Base-by-base conservation (phyloP, 2,888 invertebrate genomes). In the Cerceris rybyensis region DNA sequence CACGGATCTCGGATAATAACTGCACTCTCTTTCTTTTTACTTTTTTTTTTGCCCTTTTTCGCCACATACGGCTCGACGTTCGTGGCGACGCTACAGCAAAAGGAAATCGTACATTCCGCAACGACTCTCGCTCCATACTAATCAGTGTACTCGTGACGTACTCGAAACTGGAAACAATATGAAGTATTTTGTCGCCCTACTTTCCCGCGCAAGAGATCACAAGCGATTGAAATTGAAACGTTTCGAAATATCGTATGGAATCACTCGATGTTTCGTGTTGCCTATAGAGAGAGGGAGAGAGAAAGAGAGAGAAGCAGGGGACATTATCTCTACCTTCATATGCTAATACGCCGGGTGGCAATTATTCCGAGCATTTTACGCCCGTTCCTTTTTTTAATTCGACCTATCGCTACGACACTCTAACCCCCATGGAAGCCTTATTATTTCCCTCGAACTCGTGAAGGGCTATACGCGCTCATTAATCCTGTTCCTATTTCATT, bases 401-500 rank as follows among this genome's bases (percentile, higher is more conserved):
- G 65, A 65, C 58, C 69, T 58, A 63, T 60, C 61, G 46, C 61
- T 7, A 7, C 68, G 61, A 78, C 64, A 55, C 66, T 72, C 60
- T 69, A 63, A 28, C 28, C 28, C 78, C 66, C 59, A 57, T 67
- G 79, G 80, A 80, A 80, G 80, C 74, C 80, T 74, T 80, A 80
- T 74, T 68, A 64, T 54, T 67, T 70, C 80, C 78, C 80, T 78
- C 54, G 52, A 78, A 79, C 70, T 74, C 79, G 67, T 70, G 79
- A 74, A 74, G 79, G 74, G 67, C 66, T 60, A 67, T 74, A 60
- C 69, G 70, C 70, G 68, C 54, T 41, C 71, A 70, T 80, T 81
- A 76, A 75, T 64, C 59, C 66, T 75, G 80, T 70, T 74, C 70
- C 80, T 75, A 43, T 79, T 80, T 72, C 75, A 71, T 66, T 16